Evolutionary conservation across 1,140 invertebrate species (phyloP), one percentile per base, ranked within the genome.

Genomic region (Apis florea): DNA sequence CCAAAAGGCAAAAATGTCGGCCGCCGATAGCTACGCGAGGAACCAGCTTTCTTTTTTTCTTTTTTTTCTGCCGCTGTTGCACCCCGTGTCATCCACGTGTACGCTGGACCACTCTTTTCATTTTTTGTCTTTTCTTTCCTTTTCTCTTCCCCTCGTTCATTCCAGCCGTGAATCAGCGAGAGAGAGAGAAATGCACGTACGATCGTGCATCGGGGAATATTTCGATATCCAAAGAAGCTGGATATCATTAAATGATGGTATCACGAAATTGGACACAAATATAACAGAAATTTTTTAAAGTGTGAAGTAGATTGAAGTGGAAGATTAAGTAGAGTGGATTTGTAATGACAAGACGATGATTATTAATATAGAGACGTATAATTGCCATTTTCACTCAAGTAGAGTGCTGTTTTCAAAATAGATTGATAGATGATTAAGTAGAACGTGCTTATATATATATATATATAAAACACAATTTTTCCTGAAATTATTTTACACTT

Each of bases 1-100:
- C 86, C 86, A 88, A 88, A 83, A 88, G 85, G 85, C 83, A 88
- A 83, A 88, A 88, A 87, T 87, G 79, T 87, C 85, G 74, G 79
- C 72, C 72, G 26, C 67, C 59, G 54, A 59, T 53, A 13, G 58
- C 64, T 58, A 69, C 79, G 71, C 66, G 74, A 84, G 82, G 74
- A 86, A 84, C 49, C 77, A 72, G 74, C 78, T 84, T 77, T n/a
- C 26, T 15, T 61, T 61, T 69, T 77, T 61, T 61, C 9, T 61
- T 61, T 69, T 53, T 63, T 53, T 12, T 47, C n/a, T 13, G 77
- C 63, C 68, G 59, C 83, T 79, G 79, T 82, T 85, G 74, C 85
- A 54, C 83, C 61, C 24, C n/a, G 1, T 31, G 24, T 59, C 83
- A 61, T 83, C 63, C 21, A 51, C 61, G 59, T 78, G 73, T 49